Evolutionary conservation across 2,113 vertebrate genomes (phyloP).

Genomic region (Monopterus albus): DNA sequence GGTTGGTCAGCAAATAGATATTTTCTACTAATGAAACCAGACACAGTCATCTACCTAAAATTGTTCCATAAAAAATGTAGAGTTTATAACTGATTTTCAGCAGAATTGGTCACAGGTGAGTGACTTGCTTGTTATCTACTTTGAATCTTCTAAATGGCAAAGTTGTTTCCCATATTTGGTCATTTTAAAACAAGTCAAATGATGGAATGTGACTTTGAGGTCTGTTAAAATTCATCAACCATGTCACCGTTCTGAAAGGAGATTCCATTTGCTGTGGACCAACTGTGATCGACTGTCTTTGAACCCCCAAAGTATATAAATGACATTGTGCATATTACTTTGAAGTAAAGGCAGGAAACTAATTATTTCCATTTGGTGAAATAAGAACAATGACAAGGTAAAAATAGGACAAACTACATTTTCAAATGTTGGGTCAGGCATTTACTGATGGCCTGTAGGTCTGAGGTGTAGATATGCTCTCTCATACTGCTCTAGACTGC

Average conservation of each 20-base stretch:
- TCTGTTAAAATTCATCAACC: slow-evolving; percentile 52
- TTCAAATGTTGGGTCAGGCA: background rate
- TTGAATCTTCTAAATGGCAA: slow-evolving; percentile 46
- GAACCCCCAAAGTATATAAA: background rate
- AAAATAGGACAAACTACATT: background rate
- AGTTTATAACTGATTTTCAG: slow-evolving; percentile 31
- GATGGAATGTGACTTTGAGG: slow-evolving; percentile 54
- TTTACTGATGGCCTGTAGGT: background rate
- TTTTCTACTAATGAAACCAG: slow-evolving; percentile 8
- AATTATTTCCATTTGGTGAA: background rate
- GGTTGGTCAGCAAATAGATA: slow-evolving; percentile 17
- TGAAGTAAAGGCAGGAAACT: background rate
- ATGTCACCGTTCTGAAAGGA: slow-evolving; percentile 29
- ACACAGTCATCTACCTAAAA: slow-evolving; percentile 27
- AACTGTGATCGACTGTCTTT: background rate
- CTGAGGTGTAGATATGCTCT: background rate
- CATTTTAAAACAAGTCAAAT: slow-evolving; percentile 57
- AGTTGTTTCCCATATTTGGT: too few species aligned
- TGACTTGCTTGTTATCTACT: slow-evolving; percentile 34
- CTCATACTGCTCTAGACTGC: too few species aligned
- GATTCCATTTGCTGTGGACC: slow-evolving; percentile 32
- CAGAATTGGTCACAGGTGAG: slow-evolving; percentile 37
- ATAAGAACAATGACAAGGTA: background rate
- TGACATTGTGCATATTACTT: background rate
- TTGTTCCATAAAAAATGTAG: background rate